Percentiles rank a stretch among this genome's conserved stretches.
Conservation (phyloP, 35 echinoderm and acorn worm genomes). For the Holothuria glaberrima region DNA sequence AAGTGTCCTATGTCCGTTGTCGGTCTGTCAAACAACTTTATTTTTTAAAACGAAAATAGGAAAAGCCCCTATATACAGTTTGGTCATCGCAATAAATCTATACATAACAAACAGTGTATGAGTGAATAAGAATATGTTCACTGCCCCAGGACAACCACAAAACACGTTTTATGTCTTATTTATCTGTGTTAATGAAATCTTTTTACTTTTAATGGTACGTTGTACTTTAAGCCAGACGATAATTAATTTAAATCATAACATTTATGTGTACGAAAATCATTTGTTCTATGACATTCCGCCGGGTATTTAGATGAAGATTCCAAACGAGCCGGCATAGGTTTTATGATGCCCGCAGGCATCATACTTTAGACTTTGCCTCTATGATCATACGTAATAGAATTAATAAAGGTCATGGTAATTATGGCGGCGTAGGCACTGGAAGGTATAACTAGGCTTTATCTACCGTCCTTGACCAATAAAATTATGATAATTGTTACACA, state of each 20-base stretch:
- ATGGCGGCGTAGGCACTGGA: background rate
- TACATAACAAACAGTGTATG: background rate
- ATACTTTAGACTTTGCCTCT: background rate
- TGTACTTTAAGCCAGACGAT: background rate
- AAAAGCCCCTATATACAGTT: no score
- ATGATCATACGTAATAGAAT: background rate
- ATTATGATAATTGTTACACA: no score
- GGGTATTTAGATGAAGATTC: background rate
- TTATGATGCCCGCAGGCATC: background rate
- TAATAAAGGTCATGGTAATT: background rate
- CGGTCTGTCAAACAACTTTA: no score
- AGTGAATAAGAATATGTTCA: background rate
- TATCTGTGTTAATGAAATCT: slow-evolving; percentile 37
- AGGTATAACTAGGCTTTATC: background rate
- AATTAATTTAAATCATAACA: slow-evolving; percentile 46
- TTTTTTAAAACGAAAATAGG: no score
- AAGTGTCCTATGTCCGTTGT: no score
- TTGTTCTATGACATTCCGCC: background rate
- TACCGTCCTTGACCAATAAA: slow-evolving; percentile 8
- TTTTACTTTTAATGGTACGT: background rate
- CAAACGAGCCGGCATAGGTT: slow-evolving; percentile 12
- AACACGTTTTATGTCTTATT: slow-evolving; percentile 1
- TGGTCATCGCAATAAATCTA: no score
- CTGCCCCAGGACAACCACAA: background rate
- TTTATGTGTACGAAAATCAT: slow-evolving; percentile 26